phyloP scores from a whole-genome alignment of 2,888 invertebrate species.

The Physocephala rufipes region DNA sequence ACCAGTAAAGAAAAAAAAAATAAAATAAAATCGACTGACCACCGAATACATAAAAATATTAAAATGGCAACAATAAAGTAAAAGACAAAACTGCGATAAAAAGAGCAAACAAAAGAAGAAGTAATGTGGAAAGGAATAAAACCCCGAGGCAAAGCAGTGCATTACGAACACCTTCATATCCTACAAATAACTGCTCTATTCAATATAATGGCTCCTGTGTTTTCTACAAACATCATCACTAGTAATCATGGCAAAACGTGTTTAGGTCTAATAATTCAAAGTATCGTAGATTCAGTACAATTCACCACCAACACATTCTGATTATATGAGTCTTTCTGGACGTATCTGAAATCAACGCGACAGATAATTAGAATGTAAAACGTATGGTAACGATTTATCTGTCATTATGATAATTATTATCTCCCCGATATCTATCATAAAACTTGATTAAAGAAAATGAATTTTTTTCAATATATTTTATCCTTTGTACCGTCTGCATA shows the following conservation, averaged over 20 bases:
- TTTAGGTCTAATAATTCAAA: slow-evolving; percentile 33
- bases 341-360: neutral
- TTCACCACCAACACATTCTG: neutral
- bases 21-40: slow-evolving; percentile 14
- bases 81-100: neutral
- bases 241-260: slow-evolving; percentile 5
- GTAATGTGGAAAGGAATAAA: neutral
- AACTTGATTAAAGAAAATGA: neutral
- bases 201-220: neutral
- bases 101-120: neutral
- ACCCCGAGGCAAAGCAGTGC: no score
- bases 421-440: no score
- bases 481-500: slow-evolving; percentile 27
- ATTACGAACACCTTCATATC: no score
- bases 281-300: neutral
- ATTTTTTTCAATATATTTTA: slow-evolving; percentile 21
- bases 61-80: slow-evolving; percentile 17
- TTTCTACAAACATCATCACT: neutral
- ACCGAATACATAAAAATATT: slow-evolving; percentile 8
- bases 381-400: neutral
- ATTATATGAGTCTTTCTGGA: slow-evolving; percentile 3
- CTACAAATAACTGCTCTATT: no score
- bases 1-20: slow-evolving; percentile 32
- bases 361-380: slow-evolving; percentile 9
- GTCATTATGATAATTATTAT: no score